Conservation (phyloP, 2,888 invertebrate genomes). For the Chaetogeoica ovagalla region DNA sequence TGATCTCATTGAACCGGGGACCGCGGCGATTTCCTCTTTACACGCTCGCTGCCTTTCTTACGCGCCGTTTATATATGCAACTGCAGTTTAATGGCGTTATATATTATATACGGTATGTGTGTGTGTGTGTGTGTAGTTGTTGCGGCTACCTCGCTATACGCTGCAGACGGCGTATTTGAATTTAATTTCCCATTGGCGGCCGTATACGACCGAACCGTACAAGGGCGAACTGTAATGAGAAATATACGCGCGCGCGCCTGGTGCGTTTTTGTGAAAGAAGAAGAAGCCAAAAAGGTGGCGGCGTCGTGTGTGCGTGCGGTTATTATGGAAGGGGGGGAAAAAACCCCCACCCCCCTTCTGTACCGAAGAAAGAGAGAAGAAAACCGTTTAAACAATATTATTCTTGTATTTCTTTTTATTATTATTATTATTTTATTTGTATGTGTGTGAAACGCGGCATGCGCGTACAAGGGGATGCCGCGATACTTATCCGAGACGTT, state of each 20-base stretch:
- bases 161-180: background rate
- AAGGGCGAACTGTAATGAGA: background rate
- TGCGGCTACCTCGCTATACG: constrained; percentile 10
- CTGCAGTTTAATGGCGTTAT: constrained; percentile 36
- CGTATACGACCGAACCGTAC: background rate
- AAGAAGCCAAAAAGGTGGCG: constrained; percentile 49
- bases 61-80: constrained; percentile 4
- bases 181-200: constrained; percentile 45
- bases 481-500: constrained; percentile 35
- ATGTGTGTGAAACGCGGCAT: constrained; percentile 28
- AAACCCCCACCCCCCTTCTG: background rate
- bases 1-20: constrained; percentile 42
- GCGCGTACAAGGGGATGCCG: constrained; percentile 45
- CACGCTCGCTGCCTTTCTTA: background rate
- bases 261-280: constrained; percentile 46
- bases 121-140: background rate
- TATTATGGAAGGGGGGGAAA: constrained; percentile 11
- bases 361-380: constrained; percentile 37
- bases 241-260: background rate
- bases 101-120: background rate
- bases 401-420: constrained; percentile 50
- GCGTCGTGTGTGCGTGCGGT: constrained; percentile 18
- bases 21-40: constrained; percentile 6
- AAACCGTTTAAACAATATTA: constrained; percentile 50
- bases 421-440: constrained; percentile 5